These are phyloP conservation scores for Andrena bucephala DNA, from an alignment of 2,888 invertebrate species.

Conservation along the genomic window DNA sequence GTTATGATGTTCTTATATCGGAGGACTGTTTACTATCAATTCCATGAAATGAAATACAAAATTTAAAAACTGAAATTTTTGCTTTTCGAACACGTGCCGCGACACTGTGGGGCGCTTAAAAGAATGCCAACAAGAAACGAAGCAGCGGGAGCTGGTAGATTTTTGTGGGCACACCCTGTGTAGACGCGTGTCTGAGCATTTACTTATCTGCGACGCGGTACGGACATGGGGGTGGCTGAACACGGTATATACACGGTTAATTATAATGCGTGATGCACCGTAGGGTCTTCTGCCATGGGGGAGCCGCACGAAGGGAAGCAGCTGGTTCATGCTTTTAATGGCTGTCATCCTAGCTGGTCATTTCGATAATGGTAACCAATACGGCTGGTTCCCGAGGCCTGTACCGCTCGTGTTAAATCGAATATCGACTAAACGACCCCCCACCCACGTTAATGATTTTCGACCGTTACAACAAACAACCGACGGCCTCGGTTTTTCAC, in stretches of 20 bases:
- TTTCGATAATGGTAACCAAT: conserved; percentile 78
- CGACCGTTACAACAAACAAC: neutral
- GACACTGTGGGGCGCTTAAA: neutral
- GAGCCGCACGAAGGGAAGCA: conserved; percentile 67
- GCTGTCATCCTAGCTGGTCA: conserved; percentile 77
- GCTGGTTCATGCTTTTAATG: conserved; percentile 76
- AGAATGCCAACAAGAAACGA: neutral
- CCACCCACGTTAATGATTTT: conserved; percentile 6
- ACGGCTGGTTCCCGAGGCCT: conserved; percentile 23
- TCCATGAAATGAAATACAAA: too few relatives aligned
- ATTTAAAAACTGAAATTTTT: too few relatives aligned
- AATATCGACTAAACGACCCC: conserved; percentile 42
- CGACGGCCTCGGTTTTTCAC: neutral
- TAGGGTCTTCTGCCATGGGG: conserved; percentile 69
- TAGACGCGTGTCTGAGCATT: conserved; percentile 53
- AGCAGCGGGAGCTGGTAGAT: neutral
- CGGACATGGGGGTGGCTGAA: conserved; percentile 71
- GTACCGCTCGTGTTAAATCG: conserved; percentile 58
- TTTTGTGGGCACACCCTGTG: conserved; percentile 47
- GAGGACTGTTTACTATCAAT: too few relatives aligned
- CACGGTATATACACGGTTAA: conserved; percentile 69
- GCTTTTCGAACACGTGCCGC: too few relatives aligned
- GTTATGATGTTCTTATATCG: too few relatives aligned
- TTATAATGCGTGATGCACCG: conserved; percentile 71
- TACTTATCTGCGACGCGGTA: conserved; percentile 63